Base-by-base conservation (phyloP, 1,140 invertebrate genomes). In the Onthophagus taurus region DNA sequence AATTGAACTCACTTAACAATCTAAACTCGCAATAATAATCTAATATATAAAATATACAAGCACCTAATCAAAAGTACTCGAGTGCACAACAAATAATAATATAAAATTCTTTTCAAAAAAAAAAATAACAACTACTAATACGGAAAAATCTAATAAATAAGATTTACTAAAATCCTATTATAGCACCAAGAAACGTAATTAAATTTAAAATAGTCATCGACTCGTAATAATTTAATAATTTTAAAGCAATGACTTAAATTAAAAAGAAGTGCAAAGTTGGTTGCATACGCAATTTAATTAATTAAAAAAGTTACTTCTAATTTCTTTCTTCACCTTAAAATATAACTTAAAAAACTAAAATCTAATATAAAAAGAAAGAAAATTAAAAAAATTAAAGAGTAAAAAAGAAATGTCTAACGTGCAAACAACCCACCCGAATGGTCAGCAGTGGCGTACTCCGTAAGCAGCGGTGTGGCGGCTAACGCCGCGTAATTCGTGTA, bases 351-450 rank as follows among this genome's bases (percentile, higher is more conserved):
- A 8, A 14, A 34, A 7, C 19, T 34, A 34, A 18, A 7, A 17
- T 34, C 31, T 5, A 12, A 12, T 12, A n/a, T 31, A 34, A 33
- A 34, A 18, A 16, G 31, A 29, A 29, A n/a, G 13, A 29, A 12
- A n/a, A 29, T 29, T 18, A 18, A 34, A 34, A n/a, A 34, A 14
- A 14, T n/a, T n/a, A n/a, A n/a, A n/a, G n/a, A 37, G 8, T 20
- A 37, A 37, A 12, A 37, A n/a, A 37, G 20, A 46, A 16, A 37
- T 46, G 39, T 35, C 72, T 71, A 76, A 69, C 81, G 83, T 75
- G 83, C 83, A 78, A 86, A 87, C 68, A 88, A 92, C 88, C 87
- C 89, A 92, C 89, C 89, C 77, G 86, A 84, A 79, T 89, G 85
- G 74, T 92, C 86, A 44, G 79, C 75, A 55, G 78, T 74, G 54